Conservation (phyloP, 1,140 invertebrate genomes). For the Drosophila nigromelanica region DNA sequence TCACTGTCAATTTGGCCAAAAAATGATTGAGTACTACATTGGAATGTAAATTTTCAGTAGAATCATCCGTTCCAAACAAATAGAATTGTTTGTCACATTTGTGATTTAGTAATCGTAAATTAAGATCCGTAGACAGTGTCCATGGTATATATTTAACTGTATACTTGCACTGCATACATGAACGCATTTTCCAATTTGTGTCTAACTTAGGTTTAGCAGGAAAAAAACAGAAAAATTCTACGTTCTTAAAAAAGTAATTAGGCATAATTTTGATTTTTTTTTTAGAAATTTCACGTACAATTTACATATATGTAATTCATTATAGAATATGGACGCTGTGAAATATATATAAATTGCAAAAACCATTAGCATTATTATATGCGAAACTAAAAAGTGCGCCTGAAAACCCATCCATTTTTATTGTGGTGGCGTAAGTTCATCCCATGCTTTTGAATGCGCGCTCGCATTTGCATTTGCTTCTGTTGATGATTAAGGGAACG, state of each 20-base stretch:
- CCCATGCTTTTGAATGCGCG: constrained; percentile 50
- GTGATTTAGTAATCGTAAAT: constrained; percentile 4
- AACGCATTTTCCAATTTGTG: constrained; percentile 13
- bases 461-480: constrained; percentile 63
- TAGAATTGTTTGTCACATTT: neutral
- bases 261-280: constrained; percentile 58
- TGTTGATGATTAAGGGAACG: constrained; percentile 37
- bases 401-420: constrained; percentile 50
- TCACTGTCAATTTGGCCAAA: too few species aligned
- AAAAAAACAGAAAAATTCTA: constrained; percentile 41
- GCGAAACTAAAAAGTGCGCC: constrained; percentile 68
- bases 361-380: constrained; percentile 64
- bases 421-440: constrained; percentile 48
- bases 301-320: constrained; percentile 70
- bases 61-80: neutral
- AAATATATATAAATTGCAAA: constrained; percentile 74
- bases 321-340: constrained; percentile 77
- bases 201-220: constrained; percentile 22
- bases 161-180: neutral
- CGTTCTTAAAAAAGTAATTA: constrained; percentile 39
- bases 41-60: neutral
- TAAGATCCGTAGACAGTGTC: neutral
- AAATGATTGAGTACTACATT: constrained; percentile 5
- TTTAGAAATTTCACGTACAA: constrained; percentile 68
- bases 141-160: constrained; percentile 7